These are phyloP conservation scores for Hemistola chrysoprasaria DNA, from an alignment of 2,888 invertebrate genomes.

Conservation along the genomic window DNA sequence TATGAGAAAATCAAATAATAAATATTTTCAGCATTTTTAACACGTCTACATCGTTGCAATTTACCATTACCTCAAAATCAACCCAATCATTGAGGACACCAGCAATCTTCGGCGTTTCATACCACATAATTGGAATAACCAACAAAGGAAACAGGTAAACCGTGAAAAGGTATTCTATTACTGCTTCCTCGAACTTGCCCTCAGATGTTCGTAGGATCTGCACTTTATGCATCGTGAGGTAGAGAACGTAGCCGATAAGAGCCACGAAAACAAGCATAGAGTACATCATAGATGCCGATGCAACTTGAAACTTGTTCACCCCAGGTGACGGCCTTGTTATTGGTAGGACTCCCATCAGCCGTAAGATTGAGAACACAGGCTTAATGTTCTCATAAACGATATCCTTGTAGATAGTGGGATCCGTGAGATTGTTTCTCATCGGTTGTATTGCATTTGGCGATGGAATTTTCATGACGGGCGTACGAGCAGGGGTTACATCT, in stretches of 20 bases:
- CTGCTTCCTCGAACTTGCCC: slow-evolving; percentile 88
- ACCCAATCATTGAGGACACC: slow-evolving; percentile 84
- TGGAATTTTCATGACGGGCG: slow-evolving; percentile 47
- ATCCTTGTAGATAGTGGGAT: slow-evolving; percentile 57
- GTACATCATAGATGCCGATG: slow-evolving; percentile 82
- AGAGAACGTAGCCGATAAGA: slow-evolving; percentile 80
- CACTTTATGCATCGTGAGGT: slow-evolving; percentile 84
- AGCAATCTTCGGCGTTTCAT: slow-evolving; percentile 85
- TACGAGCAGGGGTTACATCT: slow-evolving; percentile 63
- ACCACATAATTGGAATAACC: slow-evolving; percentile 85
- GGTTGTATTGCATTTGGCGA: slow-evolving; percentile 58
- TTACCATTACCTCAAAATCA: slow-evolving; percentile 82
- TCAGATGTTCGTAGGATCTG: slow-evolving; percentile 83
- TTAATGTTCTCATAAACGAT: slow-evolving; percentile 73
- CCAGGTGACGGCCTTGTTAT: slow-evolving; percentile 76
- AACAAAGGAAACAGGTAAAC: slow-evolving; percentile 86
- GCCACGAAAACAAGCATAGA: slow-evolving; percentile 76
- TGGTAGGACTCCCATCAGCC: slow-evolving; percentile 84
- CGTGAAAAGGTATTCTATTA: slow-evolving; percentile 88
- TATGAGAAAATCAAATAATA: not conserved
- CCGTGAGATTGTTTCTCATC: slow-evolving; percentile 55
- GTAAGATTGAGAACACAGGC: slow-evolving; percentile 66
- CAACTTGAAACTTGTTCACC: slow-evolving; percentile 68
- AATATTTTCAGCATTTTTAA: not conserved
- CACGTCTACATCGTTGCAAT: not conserved